Percentiles rank a stretch among this genome's conserved stretches.
These are phyloP conservation scores for Passerculus sandwichensis DNA, from an alignment of 2,797 vertebrate genomes.

Conservation along the genomic window DNA sequence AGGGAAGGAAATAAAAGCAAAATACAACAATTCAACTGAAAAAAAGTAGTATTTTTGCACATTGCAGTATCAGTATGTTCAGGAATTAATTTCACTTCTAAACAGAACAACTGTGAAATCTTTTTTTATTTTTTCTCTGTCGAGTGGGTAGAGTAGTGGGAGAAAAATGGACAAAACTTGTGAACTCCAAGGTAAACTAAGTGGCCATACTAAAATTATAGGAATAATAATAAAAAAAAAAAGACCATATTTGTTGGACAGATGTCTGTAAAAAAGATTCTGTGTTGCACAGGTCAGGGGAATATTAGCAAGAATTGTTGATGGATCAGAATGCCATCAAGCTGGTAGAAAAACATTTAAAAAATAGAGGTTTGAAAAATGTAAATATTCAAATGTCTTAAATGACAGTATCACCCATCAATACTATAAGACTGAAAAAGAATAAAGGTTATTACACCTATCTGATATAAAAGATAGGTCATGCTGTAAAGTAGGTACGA, in stretches of 20 bases:
- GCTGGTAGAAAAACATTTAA: neutral
- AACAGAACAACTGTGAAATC: neutral
- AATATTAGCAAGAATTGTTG: neutral
- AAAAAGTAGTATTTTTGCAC: rapidly evolving
- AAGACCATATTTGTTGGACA: neutral
- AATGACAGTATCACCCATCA: neutral
- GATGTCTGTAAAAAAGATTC: neutral
- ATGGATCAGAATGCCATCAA: neutral
- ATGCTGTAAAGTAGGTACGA: neutral
- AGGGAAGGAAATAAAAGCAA: neutral
- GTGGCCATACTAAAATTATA: neutral
- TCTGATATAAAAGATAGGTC: neutral
- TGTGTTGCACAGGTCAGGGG: rapidly evolving
- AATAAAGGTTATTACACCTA: neutral
- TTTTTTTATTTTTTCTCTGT: neutral
- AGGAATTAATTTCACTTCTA: neutral
- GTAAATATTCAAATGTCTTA: neutral
- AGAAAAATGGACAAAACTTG: neutral
- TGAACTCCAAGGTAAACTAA: neutral
- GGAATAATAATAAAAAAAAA: neutral
- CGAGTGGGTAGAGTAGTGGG: rapidly evolving
- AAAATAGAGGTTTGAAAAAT: neutral
- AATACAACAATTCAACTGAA: neutral
- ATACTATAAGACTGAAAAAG: neutral
- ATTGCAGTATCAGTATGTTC: neutral